Base-by-base conservation (phyloP, 2,888 invertebrate species). In the Danaus chrysippus region DNA sequence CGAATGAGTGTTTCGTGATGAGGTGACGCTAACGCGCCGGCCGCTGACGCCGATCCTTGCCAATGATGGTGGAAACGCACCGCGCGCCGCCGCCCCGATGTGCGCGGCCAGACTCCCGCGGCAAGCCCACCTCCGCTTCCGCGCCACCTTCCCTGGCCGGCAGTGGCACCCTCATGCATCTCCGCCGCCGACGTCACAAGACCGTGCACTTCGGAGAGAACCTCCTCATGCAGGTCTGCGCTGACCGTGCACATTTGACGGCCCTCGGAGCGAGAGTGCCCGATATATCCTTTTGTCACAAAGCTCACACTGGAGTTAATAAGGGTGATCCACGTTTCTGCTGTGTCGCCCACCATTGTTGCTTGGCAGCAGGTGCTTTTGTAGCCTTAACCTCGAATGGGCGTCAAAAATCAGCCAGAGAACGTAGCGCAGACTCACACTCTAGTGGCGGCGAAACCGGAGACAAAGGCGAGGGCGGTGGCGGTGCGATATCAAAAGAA, bases 151-250 rank as follows among this genome's bases (percentile, higher is more conserved):
- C 92, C 72, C 87, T 86, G 73, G 84, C 86, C 75, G 91, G 89
- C 81, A 87, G 87, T 76, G 86, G 84, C 75, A 86, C 83, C 72
- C 82, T 84, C 71, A 90, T 94, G 78, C 93, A 93, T 72, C 87
- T 94, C 65, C 93, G 94, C 59, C 92, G 95, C 63, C 92, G 95
- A 61, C 92, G 95, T 64, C 95, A 95, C 86, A 95, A 95, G 84
- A 95, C 95, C 57, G 95, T 95, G 58, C 95, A 95, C 83, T 95
- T 95, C 78, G 95, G 95, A 64, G 95, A 95, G 78, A 95, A 95
- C 81, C 91, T 95, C 41, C 82, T 95, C 71, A 92, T 94, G 83
- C 94, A 95, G 83, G 94, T 95, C 59, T 94, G 94, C 82, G 93
- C 94, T 68, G 94, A 95, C 83, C 93, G 94, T 62, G 93, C 91